A percentile compares a stretch with the other conserved stretches of the same genome.
These are phyloP conservation scores for Celastrina argiolus DNA, from an alignment of 2,888 invertebrate genomes.

Conservation along the genomic window DNA sequence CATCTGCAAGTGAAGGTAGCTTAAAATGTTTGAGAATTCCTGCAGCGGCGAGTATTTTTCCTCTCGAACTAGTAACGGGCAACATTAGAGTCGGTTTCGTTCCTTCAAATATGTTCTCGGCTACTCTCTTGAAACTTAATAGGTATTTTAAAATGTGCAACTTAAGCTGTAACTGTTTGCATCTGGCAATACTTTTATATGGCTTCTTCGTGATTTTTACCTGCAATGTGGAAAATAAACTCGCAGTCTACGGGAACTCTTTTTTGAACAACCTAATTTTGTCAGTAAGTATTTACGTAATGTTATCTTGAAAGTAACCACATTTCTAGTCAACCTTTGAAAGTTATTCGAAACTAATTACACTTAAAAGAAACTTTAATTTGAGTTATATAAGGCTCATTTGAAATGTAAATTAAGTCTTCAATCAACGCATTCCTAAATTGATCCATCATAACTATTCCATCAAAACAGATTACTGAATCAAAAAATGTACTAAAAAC, in stretches of 20 bases:
- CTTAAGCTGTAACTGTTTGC: conserved; percentile 30
- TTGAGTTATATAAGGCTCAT: not conserved
- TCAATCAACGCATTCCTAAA: not conserved
- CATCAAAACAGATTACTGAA: not conserved
- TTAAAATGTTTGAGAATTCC: conserved; percentile 21
- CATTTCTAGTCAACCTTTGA: no score
- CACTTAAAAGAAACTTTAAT: no score
- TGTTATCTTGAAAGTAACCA: no score
- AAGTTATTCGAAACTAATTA: no score
- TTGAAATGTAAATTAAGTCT: not conserved
- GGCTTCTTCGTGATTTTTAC: conserved; percentile 18
- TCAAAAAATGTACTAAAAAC: not conserved
- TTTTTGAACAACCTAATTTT: not conserved
- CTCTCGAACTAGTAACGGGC: conserved; percentile 21
- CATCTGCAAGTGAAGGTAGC: conserved; percentile 21
- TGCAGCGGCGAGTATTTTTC: conserved; percentile 18
- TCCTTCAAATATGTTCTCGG: conserved; percentile 25
- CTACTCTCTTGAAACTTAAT: conserved; percentile 28
- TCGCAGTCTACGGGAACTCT: not conserved
- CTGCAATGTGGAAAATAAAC: conserved; percentile 2
- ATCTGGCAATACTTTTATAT: conserved; percentile 27
- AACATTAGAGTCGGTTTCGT: conserved; percentile 26
- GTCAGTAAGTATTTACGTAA: not conserved
- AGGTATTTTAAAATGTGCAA: conserved; percentile 29
- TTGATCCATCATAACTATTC: not conserved